phyloP scores from a whole-genome alignment of 2,888 invertebrate species.

The Aromia moschata region DNA sequence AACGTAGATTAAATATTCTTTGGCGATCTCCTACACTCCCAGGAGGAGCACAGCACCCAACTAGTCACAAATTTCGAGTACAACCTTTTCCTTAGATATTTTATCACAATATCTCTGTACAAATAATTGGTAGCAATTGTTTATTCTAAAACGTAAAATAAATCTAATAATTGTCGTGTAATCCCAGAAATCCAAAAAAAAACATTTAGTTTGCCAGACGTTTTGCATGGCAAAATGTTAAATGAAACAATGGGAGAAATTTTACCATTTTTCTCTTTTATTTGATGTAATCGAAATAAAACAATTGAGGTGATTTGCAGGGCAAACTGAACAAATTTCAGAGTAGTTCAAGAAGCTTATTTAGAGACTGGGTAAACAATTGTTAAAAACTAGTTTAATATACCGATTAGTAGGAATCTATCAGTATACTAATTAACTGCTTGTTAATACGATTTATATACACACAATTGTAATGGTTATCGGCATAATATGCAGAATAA shows the following conservation, averaged over 20 bases:
- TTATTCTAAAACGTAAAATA: conserved; percentile 3
- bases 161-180: conserved; percentile 11
- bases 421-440: no score
- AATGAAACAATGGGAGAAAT: not conserved
- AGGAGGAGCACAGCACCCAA: not conserved
- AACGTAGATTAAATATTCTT: not conserved
- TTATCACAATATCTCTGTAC: conserved; percentile 10
- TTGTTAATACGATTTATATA: no score
- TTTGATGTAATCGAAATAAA: not conserved
- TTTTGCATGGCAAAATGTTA: conserved; percentile 20
- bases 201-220: conserved; percentile 13
- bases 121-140: conserved; percentile 4
- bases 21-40: not conserved
- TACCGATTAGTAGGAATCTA: no score
- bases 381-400: no score
- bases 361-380: no score
- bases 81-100: not conserved
- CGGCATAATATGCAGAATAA: no score
- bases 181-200: conserved; percentile 10
- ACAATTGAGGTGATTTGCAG: no score
- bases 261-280: conserved; percentile 5
- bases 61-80: conserved; percentile 8
- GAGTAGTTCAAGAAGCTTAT: no score
- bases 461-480: no score
- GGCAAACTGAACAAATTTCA: no score